Percentiles rank a stretch among this genome's conserved stretches.
Evolutionary conservation across 2,888 invertebrate genomes (phyloP).

Genomic region (Microctonus brassicae): DNA sequence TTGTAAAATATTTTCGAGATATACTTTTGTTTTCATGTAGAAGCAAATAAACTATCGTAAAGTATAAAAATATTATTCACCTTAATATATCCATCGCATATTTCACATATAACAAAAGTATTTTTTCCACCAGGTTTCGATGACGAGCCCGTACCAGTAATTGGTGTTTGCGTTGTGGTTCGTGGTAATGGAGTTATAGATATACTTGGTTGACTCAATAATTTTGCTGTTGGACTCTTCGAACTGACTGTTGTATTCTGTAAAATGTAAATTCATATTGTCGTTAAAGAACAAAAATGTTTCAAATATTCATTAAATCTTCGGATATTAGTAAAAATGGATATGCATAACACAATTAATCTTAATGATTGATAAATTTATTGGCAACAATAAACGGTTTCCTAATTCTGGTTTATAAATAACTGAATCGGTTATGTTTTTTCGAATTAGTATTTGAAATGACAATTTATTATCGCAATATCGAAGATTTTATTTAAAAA

Average conservation of each 20-base stretch:
- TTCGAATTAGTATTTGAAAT: neutral
- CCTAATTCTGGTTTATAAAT: neutral
- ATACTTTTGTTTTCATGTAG: no score
- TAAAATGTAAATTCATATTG: slow-evolving; percentile 43
- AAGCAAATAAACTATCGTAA: slow-evolving; percentile 1
- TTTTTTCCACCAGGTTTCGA: slow-evolving; percentile 75
- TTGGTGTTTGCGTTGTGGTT: slow-evolving; percentile 67
- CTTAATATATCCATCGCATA: slow-evolving; percentile 96
- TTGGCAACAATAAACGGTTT: no score
- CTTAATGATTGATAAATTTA: neutral
- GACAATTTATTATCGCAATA: neutral
- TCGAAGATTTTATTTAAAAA: neutral
- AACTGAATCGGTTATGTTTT: neutral
- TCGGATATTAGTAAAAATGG: neutral
- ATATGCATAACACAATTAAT: neutral
- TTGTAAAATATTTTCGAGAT: neutral
- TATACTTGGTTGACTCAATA: slow-evolving; percentile 86
- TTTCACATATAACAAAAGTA: slow-evolving; percentile 94
- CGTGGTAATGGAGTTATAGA: slow-evolving; percentile 91
- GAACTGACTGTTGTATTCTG: slow-evolving; percentile 64
- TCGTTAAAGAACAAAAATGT: neutral
- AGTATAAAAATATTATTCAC: slow-evolving; percentile 54
- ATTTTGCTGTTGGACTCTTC: slow-evolving; percentile 68
- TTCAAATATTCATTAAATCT: neutral
- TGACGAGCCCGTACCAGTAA: slow-evolving; percentile 65